phyloP scores from a whole-genome alignment of 2,888 invertebrate genomes.

The Agrilus cyanescens region DNA sequence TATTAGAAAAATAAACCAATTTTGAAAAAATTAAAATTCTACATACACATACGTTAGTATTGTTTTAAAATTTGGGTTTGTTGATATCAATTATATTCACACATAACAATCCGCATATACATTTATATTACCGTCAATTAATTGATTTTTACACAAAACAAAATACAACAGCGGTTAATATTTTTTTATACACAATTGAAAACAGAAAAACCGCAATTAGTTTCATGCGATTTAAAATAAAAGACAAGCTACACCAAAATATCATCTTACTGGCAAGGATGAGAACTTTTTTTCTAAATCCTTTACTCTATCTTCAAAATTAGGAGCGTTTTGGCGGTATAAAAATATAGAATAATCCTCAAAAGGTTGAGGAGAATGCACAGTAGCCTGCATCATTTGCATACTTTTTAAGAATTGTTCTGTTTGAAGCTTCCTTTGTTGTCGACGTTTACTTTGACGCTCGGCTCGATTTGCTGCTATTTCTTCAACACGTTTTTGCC shows the following conservation, averaged over 20 bases:
- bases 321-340: slow-evolving; percentile 73
- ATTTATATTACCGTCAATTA: no score
- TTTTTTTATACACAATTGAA: no score
- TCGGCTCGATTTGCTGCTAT: slow-evolving; percentile 57
- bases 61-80: no score
- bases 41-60: no score
- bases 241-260: slow-evolving; percentile 16
- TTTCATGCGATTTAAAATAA: slow-evolving; percentile 5
- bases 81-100: no score
- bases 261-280: slow-evolving; percentile 52
- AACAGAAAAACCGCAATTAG: slow-evolving; percentile 2
- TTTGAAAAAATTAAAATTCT: no score
- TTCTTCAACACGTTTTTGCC: slow-evolving; percentile 62
- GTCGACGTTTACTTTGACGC: slow-evolving; percentile 47
- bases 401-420: slow-evolving; percentile 76
- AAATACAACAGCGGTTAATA: background rate
- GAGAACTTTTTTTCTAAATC: slow-evolving; percentile 64
- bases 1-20: no score
- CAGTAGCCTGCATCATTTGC: slow-evolving; percentile 73
- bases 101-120: no score
- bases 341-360: slow-evolving; percentile 78
- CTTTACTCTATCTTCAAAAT: slow-evolving; percentile 75
- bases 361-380: slow-evolving; percentile 52
- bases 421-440: slow-evolving; percentile 62
- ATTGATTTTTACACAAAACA: background rate